These are phyloP conservation scores for Festucalex cinctus DNA, from an alignment of 2,113 vertebrate genomes.

Conservation along the genomic window DNA sequence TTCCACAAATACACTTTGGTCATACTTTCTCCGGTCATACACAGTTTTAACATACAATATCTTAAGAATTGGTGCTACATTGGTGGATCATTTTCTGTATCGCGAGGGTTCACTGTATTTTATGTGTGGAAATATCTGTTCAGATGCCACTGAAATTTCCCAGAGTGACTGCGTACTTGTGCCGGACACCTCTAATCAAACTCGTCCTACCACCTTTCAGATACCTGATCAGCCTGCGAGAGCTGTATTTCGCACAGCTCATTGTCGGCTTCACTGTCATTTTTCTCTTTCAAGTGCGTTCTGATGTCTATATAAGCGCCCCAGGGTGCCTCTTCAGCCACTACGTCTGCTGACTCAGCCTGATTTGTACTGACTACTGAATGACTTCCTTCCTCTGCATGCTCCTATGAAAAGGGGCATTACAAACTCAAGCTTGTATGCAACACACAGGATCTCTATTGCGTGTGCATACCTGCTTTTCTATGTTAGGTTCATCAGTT, in stretches of 20 bases:
- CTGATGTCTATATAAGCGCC: slow-evolving; percentile 51
- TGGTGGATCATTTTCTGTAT: too few species aligned
- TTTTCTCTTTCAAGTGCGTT: slow-evolving; percentile 33
- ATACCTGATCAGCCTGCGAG: slow-evolving; percentile 54
- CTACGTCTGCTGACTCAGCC: slow-evolving; percentile 38
- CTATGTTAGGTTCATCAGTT: slow-evolving; percentile 48
- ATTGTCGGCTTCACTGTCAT: slow-evolving; percentile 52
- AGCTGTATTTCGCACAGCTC: slow-evolving; percentile 48
- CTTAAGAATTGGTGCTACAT: too few species aligned
- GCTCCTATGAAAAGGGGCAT: slow-evolving; percentile 59
- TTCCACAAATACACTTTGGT: too few species aligned
- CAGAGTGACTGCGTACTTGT: slow-evolving; percentile 38
- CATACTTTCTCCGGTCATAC: too few species aligned
- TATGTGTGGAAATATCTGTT: not conserved
- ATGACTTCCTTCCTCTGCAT: slow-evolving; percentile 38
- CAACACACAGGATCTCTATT: slow-evolving; percentile 8
- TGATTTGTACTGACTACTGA: slow-evolving; percentile 61
- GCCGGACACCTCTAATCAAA: slow-evolving; percentile 36
- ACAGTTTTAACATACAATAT: too few species aligned
- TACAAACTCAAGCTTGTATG: slow-evolving; percentile 34
- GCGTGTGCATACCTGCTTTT: slow-evolving; percentile 49
- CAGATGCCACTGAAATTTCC: slow-evolving; percentile 46
- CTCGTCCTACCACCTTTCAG: slow-evolving; percentile 8
- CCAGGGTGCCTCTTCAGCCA: slow-evolving; percentile 55
- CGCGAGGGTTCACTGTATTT: not conserved